A percentile compares a stretch with the other conserved stretches of the same genome.
These are phyloP conservation scores for Diplodus sargus DNA, from an alignment of 2,797 vertebrate genomes.

Conservation along the genomic window DNA sequence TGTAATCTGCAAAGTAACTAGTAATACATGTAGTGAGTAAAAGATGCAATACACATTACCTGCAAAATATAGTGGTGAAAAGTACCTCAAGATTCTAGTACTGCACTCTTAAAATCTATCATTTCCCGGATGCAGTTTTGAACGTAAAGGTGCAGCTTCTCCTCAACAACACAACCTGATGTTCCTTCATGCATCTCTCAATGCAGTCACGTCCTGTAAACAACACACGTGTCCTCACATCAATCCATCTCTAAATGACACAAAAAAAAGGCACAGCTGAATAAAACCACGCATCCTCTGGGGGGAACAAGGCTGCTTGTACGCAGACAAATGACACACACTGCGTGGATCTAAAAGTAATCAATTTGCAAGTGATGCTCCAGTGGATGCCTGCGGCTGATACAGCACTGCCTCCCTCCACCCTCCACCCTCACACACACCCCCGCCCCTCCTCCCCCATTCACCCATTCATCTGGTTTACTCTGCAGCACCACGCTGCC, in stretches of 20 bases:
- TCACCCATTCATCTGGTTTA: slow-evolving; percentile 63
- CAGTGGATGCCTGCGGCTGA: slow-evolving; percentile 43
- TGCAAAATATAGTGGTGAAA: too few species aligned
- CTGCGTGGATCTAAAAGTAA: slow-evolving; percentile 35
- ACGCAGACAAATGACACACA: neutral
- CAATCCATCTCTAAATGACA: slow-evolving; percentile 2
- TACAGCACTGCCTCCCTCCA: slow-evolving; percentile 31
- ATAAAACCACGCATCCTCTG: neutral
- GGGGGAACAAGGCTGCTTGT: slow-evolving; percentile 1
- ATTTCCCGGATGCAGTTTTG: neutral
- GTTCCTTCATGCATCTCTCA: neutral
- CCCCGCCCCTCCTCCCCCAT: neutral
- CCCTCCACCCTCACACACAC: neutral
- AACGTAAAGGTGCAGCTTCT: neutral
- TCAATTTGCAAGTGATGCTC: slow-evolving; percentile 54
- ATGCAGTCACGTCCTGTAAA: neutral
- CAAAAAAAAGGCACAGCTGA: slow-evolving; percentile 8
- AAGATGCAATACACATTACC: too few species aligned
- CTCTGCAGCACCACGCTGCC: slow-evolving; percentile 59
- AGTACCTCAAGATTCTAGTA: too few species aligned
- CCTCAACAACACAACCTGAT: neutral
- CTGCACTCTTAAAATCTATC: neutral
- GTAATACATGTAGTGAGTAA: too few species aligned
- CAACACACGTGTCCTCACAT: neutral
- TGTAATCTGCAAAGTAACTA: too few species aligned